Percentiles rank a stretch among this genome's conserved stretches.
Conservation (phyloP, 2,797 vertebrate genomes). For the Sebastes glaucus region DNA sequence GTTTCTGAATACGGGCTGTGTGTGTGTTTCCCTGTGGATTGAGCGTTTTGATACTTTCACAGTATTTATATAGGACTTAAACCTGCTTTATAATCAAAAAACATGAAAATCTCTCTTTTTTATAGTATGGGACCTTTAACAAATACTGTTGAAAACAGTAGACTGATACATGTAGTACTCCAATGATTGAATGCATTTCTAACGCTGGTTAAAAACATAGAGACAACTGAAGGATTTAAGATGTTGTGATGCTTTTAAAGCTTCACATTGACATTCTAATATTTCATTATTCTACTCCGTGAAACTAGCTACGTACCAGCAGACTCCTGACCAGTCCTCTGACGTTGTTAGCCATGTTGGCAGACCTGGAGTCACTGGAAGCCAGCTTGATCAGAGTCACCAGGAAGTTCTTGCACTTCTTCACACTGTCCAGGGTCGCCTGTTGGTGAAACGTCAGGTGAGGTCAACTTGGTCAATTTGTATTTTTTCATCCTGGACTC, state of each 20-base stretch:
- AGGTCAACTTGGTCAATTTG: not conserved
- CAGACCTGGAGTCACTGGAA: constrained; percentile 88
- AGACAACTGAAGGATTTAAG: not conserved
- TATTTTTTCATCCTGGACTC: no score
- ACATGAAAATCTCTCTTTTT: no score
- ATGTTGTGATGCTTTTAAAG: not conserved
- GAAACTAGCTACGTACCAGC: constrained; percentile 78
- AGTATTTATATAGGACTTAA: no score
- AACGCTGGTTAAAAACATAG: not conserved
- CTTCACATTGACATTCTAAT: not conserved
- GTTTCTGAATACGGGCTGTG: no score
- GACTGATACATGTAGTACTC: not conserved
- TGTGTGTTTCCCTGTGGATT: no score
- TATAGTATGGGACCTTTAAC: no score
- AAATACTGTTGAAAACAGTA: not conserved
- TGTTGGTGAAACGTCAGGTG: constrained; percentile 47
- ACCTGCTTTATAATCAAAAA: no score
- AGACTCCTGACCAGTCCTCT: constrained; percentile 89
- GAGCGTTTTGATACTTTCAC: no score
- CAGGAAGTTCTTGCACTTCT: constrained; percentile 98
- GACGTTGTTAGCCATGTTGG: constrained; percentile 91
- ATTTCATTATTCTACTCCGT: not conserved
- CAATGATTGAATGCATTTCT: not conserved
- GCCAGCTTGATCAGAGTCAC: constrained; percentile 94
- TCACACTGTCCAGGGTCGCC: constrained; percentile 93